A percentile compares a stretch with the other conserved stretches of the same genome.
phyloP scores from a whole-genome alignment of 2,797 vertebrate genomes.

The Crocodylus rhombifer region DNA sequence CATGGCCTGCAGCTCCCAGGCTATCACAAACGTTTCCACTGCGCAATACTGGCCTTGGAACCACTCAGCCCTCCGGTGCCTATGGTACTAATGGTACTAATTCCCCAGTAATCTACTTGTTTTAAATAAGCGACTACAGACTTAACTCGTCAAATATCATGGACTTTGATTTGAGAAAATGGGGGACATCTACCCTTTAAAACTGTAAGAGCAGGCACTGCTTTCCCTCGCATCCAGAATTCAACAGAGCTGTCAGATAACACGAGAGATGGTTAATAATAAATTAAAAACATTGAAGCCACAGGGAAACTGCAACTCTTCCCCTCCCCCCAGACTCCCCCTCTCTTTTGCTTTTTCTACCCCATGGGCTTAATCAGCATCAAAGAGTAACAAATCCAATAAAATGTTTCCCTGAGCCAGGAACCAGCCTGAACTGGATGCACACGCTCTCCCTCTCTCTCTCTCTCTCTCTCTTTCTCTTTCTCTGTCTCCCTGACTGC shows the following conservation, averaged over 20 bases:
- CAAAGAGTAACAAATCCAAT: slow-evolving; percentile 87
- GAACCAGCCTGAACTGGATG: slow-evolving; percentile 76
- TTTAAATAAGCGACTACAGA: slow-evolving; percentile 65
- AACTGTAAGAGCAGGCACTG: slow-evolving; percentile 45
- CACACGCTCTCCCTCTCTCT: neutral
- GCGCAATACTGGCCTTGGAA: slow-evolving; percentile 31
- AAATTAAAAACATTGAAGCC: slow-evolving; percentile 79
- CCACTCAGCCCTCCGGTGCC: neutral
- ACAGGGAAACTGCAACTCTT: slow-evolving; percentile 67
- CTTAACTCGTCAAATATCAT: slow-evolving; percentile 21
- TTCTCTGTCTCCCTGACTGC: slow-evolving; percentile 42
- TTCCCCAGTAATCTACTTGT: slow-evolving; percentile 63
- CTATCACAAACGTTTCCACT: neutral
- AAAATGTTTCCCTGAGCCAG: slow-evolving; percentile 81
- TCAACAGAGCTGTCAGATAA: slow-evolving; percentile 72
- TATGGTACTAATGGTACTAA: slow-evolving; percentile 41
- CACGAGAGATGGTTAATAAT: slow-evolving; percentile 83
- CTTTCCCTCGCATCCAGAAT: slow-evolving; percentile 65
- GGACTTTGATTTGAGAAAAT: slow-evolving; percentile 45
- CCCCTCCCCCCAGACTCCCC: slow-evolving; percentile 43
- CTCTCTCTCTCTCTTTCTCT: neutral
- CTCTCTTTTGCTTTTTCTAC: slow-evolving; percentile 74
- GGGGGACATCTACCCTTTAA: slow-evolving; percentile 13
- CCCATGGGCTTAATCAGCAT: slow-evolving; percentile 84
- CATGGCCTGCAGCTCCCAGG: neutral